These are phyloP conservation scores for Rhabdomys dilectus DNA, from an alignment of 2,113 vertebrate genomes.

Conservation along the genomic window DNA sequence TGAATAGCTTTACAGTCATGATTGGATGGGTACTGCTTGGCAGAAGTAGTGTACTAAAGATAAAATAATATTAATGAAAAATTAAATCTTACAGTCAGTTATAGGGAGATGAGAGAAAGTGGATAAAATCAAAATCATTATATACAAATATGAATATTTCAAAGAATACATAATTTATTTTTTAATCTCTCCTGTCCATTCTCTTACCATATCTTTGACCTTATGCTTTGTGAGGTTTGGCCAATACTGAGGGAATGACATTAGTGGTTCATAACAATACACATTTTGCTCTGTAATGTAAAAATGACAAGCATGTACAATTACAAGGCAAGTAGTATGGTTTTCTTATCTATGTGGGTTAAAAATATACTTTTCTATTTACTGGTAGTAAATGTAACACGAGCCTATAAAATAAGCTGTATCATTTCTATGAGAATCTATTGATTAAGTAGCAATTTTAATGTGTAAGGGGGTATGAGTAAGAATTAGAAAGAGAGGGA, in stretches of 20 bases:
- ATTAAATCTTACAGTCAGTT: not conserved
- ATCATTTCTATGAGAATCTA: not conserved
- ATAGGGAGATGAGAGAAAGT: not conserved
- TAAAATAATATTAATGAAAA: not conserved
- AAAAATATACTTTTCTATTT: constrained; percentile 27
- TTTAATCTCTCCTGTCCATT: not conserved
- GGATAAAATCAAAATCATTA: not conserved
- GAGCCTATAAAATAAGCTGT: constrained; percentile 34
- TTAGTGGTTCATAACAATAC: not conserved
- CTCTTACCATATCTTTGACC: not conserved
- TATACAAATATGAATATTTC: not conserved
- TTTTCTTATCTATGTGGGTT: not conserved
- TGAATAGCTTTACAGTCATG: no score
- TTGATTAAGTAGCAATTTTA: constrained; percentile 58
- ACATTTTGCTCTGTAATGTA: not conserved
- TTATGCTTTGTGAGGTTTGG: not conserved
- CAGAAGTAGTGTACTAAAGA: not conserved
- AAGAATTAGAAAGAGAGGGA: constrained; percentile 22
- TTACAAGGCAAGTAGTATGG: not conserved
- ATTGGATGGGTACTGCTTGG: not conserved
- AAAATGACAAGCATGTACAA: not conserved
- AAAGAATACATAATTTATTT: not conserved
- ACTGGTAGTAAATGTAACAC: not conserved
- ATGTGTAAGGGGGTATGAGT: not conserved
- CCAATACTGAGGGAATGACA: not conserved